These are phyloP conservation scores for Amazonetta brasiliensis DNA, from an alignment of 2,797 vertebrate genomes.

Conservation along the genomic window DNA sequence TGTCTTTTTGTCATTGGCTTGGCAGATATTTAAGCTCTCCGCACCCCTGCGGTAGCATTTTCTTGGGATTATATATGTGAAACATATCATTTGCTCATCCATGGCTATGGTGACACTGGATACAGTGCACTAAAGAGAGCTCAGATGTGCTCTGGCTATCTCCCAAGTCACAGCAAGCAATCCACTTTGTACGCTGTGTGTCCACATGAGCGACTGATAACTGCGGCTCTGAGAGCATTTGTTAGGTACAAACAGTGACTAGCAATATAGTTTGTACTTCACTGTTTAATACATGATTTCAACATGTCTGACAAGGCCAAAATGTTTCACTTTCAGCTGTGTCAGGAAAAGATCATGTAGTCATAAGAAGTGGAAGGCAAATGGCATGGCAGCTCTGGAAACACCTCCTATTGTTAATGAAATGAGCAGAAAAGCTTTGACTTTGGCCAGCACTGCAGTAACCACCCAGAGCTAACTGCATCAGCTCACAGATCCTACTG, in stretches of 20 bases:
- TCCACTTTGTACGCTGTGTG: not conserved
- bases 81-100: not conserved
- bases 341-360: not conserved
- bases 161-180: slow-evolving; percentile 30
- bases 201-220: not conserved
- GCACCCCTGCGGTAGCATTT: fast-evolving
- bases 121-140: not conserved
- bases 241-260: not conserved
- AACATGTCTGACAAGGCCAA: not conserved
- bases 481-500: not conserved
- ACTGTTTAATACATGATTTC: not conserved
- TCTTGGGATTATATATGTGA: not conserved
- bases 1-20: not conserved
- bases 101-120: not conserved
- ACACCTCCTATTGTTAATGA: not conserved
- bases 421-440: not conserved
- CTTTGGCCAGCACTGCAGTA: not conserved
- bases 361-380: not conserved
- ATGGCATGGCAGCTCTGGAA: not conserved
- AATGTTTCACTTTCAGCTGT: not conserved
- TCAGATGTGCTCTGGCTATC: not conserved
- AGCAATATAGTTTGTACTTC: not conserved
- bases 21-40: not conserved
- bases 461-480: not conserved
- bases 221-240: not conserved